Conservation (phyloP, 2,797 vertebrate genomes). For the Leptatherina wallacei region DNA sequence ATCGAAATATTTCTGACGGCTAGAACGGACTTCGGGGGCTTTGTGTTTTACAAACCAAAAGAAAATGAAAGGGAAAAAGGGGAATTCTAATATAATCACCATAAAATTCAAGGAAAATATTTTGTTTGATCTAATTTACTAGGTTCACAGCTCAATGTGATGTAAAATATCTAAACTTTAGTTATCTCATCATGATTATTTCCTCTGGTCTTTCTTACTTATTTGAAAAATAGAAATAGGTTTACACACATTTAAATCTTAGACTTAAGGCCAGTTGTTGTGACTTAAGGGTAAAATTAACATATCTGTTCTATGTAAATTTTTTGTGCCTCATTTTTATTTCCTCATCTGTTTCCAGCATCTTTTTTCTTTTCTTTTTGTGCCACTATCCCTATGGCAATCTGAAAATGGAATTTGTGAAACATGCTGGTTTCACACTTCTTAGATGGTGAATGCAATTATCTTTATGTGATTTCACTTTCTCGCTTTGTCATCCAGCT, state of each 20-base stretch:
- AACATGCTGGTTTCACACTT: not conserved
- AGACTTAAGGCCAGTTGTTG: not conserved
- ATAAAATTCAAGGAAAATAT: not conserved
- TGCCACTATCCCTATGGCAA: not conserved
- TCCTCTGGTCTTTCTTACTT: not conserved
- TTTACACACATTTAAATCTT: not conserved
- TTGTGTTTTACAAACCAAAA: no score
- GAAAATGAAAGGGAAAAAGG: no score
- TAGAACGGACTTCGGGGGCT: not conserved
- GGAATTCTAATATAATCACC: not conserved
- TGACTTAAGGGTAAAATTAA: no score
- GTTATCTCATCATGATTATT: not conserved
- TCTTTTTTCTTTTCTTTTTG: not conserved
- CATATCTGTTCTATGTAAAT: no score
- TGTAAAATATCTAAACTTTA: not conserved
- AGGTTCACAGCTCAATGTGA: not conserved
- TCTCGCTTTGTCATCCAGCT: slow-evolving; percentile 78
- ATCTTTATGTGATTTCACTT: not conserved
- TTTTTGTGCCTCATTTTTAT: not conserved
- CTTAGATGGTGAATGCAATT: not conserved
- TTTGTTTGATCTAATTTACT: not conserved
- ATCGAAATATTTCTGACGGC: not conserved
- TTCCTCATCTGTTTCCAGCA: not conserved
- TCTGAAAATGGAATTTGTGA: not conserved
- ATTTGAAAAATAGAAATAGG: not conserved